Percentiles rank a stretch among this genome's conserved stretches.
Evolutionary conservation across 2,888 invertebrate genomes (phyloP).

Genomic region (Morinoia aosen): DNA sequence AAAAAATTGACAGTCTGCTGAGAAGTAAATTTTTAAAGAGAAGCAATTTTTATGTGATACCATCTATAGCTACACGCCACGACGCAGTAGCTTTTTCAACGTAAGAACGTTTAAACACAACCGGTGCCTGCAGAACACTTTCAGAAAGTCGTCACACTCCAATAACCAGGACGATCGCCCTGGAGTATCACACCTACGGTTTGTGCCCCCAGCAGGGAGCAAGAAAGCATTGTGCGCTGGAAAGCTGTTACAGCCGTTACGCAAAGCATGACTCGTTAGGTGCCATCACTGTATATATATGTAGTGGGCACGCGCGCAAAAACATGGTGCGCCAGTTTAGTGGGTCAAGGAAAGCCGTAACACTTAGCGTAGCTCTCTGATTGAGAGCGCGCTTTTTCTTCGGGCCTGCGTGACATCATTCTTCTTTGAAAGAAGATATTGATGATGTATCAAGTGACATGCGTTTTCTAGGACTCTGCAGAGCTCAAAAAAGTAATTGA

Average conservation of each 20-base stretch:
- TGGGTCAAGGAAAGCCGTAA: slow-evolving; percentile 10
- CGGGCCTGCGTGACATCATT: neutral
- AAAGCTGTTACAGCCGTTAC: neutral
- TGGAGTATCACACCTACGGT: neutral
- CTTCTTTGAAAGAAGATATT: neutral
- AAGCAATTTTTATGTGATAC: neutral
- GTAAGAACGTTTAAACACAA: neutral
- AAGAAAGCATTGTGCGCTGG: neutral
- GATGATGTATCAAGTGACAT: neutral
- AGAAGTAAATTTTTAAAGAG: neutral
- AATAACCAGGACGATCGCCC: neutral
- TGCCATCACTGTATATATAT: neutral
- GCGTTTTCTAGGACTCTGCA: neutral
- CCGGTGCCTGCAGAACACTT: neutral
- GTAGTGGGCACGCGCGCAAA: neutral
- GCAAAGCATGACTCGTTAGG: neutral
- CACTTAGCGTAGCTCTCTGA: neutral
- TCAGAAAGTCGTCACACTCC: neutral
- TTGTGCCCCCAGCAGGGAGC: neutral
- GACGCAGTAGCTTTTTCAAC: neutral
- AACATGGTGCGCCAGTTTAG: neutral
- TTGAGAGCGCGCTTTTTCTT: neutral
- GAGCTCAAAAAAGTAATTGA: neutral
- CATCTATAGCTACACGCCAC: neutral
- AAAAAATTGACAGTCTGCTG: neutral